Percentiles rank a stretch among this genome's conserved stretches.
These are phyloP conservation scores for Trypoxylus dichotomus DNA, from an alignment of 1,140 invertebrate species.

Conservation along the genomic window DNA sequence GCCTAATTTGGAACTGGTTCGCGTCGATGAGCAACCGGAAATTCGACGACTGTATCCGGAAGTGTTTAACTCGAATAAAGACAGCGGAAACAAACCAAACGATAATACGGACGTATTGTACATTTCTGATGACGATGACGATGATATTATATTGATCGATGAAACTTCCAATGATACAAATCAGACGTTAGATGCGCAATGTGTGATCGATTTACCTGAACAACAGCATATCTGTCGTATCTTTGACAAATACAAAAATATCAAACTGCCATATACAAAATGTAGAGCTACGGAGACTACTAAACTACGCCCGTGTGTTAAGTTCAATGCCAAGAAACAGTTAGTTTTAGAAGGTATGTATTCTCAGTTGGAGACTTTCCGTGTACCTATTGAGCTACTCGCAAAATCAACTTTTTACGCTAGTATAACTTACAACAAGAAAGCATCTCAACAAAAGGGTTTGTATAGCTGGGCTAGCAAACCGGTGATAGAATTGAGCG, in stretches of 20 bases:
- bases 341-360: background rate
- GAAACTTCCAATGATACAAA: background rate
- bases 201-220: background rate
- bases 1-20: background rate
- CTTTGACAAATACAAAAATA: background rate
- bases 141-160: background rate
- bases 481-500: background rate
- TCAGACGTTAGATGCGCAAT: background rate
- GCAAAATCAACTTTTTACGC: background rate
- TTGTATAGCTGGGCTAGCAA: background rate
- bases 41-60: background rate
- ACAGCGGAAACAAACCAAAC: no score
- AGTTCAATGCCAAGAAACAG: background rate
- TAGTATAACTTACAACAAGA: background rate
- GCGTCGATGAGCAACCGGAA: background rate
- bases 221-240: background rate
- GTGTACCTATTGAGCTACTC: background rate
- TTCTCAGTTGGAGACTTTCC: background rate
- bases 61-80: background rate
- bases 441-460: background rate
- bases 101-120: background rate
- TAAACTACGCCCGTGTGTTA: background rate
- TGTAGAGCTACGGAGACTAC: background rate
- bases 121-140: background rate
- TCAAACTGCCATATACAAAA: background rate